Evolutionary conservation across 2,888 invertebrate genomes (phyloP), one percentile per base, ranked within the genome.

Genomic region (Cryptocephalus moraei): DNA sequence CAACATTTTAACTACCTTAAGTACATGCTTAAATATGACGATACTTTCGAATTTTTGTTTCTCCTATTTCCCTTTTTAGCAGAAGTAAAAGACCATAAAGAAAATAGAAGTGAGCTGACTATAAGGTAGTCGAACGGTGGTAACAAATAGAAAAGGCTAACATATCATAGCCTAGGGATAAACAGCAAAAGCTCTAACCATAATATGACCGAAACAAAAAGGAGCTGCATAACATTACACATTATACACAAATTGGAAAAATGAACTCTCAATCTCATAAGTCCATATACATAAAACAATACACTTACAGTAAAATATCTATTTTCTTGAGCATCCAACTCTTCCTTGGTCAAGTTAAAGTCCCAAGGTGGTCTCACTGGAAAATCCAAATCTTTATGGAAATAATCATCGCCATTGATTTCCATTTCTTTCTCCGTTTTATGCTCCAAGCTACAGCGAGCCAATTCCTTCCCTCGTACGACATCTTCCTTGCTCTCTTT

Each of bases 351-450:
- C 78, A 87, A 82, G n/a, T 71, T 74, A 61, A 82, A 85, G 61
- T 82, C 79, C 95, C 95, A 96, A 0, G 80, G 71, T 0, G 94
- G 95, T 49, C 95, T 72, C 57, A 83, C 84, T 0, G 95, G 95
- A 68, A 91, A 88, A 53, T 84, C 79, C 39, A 88, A 69, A 6
- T 78, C 81, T 0, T 73, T 61, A 0, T 81, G 80, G 64, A 86
- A 92, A 68, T 78, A 87, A 39, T 79, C 74, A 10, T 77, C 76
- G 0, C 77, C 75, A 9, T 80, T 73, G 33, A 87, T 75, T 71
- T 91, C 91, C 55, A 88, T 73, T 2, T 80, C 77, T 32, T 74
- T 70, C 47, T 82, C 75, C 0, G 76, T 59, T 0, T 81, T 75
- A 0, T 73, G 72, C n/a, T 73, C 68, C 0, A 85, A 65, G 0